phyloP scores from a whole-genome alignment of 1,140 invertebrate genomes.

The Cecropterus lyciades region DNA sequence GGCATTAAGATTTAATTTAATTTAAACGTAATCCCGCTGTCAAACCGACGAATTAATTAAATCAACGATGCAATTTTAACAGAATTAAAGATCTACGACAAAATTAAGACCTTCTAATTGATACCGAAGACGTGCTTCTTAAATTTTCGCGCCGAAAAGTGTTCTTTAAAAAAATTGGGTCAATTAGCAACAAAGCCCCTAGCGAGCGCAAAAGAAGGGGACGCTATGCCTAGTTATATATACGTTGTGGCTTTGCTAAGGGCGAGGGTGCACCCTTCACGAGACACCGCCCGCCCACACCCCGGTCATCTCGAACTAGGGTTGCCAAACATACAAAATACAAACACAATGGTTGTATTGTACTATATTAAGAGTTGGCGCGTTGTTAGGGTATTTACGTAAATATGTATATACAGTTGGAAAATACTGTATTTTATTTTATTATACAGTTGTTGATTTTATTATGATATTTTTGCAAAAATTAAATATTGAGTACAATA shows the following conservation, averaged over 20 bases:
- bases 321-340: no score
- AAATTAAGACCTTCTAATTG: slow-evolving; percentile 52
- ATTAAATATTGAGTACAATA: no score
- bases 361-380: no score
- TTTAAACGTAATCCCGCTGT: neutral
- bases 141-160: slow-evolving; percentile 51
- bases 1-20: neutral
- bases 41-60: neutral
- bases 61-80: slow-evolving; percentile 25
- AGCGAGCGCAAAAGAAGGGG: slow-evolving; percentile 54
- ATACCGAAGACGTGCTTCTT: slow-evolving; percentile 42
- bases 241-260: slow-evolving; percentile 61
- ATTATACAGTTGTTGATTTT: no score
- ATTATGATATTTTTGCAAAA: no score
- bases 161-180: slow-evolving; percentile 70
- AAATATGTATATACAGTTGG: no score
- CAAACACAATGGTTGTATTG: no score
- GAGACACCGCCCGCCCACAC: slow-evolving; percentile 50
- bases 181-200: slow-evolving; percentile 71
- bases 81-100: slow-evolving; percentile 53
- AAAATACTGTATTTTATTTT: no score
- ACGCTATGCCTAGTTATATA: slow-evolving; percentile 49
- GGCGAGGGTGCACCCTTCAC: slow-evolving; percentile 62
- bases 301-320: slow-evolving; percentile 3
- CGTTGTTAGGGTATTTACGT: no score